Evolutionary conservation across 2,888 invertebrate species (phyloP), one percentile per base, ranked within the genome.

Genomic region (Trilocha varians): DNA sequence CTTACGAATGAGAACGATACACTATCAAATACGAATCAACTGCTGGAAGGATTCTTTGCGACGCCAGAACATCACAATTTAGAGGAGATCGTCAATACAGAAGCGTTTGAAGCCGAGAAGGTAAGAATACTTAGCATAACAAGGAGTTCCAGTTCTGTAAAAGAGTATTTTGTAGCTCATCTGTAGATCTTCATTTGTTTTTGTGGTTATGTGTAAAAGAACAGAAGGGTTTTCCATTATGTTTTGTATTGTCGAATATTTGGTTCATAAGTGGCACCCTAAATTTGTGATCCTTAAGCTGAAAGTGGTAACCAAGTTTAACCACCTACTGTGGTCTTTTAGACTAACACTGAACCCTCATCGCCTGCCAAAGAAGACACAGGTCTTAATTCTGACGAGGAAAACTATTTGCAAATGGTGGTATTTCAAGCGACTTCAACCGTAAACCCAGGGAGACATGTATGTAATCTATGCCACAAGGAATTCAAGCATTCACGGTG

Each of bases 401-500:
- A 85, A 53, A 80, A 68, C 55, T 82, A 84, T 50, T 70, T 84
- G 2, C 82, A 84, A 41, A 59, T 84, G 57, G 83, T 84, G 3
- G 78, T 82, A 3, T 78, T 83, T 53, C 83, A 83, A 59, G 88
- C 89, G 1, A 87, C 88, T 1, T 82, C 87, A 0, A 71, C 78
- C 0, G 80, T 88, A 16, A 78, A 87, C 0, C 87, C 89, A 0
- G 89, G 89, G 0, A 69, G 89, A 1, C 89, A 88, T 50, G 83
- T 88, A 2, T 90, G 90, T 61, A 90, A 89, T 62, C 75, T 90
- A 5, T 90, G 90, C 62, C 88, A 87, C 39, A 88, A 89, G 50
- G 90, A 90, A 65, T 90, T 90, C 59, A 88, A 88, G 47, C 88
- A 89, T 48, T 87, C 88, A 5, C 78, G 88, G 38, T 89, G 89